A percentile compares a stretch with the other conserved stretches of the same genome.
Conservation (phyloP, 2,113 vertebrate genomes). For the Arenaria interpres region DNA sequence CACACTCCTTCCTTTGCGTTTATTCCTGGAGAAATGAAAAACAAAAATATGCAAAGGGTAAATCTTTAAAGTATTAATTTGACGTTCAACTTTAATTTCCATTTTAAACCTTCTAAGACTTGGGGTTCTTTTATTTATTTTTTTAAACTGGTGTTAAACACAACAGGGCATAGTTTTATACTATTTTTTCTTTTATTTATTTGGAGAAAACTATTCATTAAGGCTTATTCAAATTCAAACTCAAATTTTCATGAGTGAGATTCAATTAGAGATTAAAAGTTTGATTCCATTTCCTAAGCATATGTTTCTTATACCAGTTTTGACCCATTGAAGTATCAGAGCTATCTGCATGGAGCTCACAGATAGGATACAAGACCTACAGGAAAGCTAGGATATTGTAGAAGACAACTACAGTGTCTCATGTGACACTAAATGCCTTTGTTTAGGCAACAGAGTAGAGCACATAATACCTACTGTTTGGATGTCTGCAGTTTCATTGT, state of each 20-base stretch:
- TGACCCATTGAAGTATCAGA: not conserved
- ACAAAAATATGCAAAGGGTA: not conserved
- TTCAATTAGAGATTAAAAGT: not conserved
- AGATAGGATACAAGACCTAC: not conserved
- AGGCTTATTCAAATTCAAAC: not conserved
- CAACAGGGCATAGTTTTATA: rapidly evolving
- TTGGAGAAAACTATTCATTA: not conserved
- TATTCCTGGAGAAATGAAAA: not conserved
- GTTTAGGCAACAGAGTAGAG: not conserved
- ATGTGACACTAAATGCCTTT: not conserved
- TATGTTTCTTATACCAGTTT: not conserved
- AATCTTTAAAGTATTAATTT: not conserved
- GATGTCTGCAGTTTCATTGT: not conserved
- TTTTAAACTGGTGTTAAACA: not conserved
- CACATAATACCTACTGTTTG: no score
- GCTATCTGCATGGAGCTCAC: rapidly evolving
- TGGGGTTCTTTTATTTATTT: not conserved
- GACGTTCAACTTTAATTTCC: not conserved
- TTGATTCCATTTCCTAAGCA: not conserved
- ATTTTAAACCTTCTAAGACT: not conserved
- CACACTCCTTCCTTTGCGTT: not conserved
- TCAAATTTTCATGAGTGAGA: not conserved
- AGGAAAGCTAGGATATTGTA: not conserved
- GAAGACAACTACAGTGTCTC: not conserved
- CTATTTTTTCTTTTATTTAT: not conserved